These are phyloP conservation scores for Drepana falcataria DNA, from an alignment of 2,888 invertebrate species.

Conservation along the genomic window DNA sequence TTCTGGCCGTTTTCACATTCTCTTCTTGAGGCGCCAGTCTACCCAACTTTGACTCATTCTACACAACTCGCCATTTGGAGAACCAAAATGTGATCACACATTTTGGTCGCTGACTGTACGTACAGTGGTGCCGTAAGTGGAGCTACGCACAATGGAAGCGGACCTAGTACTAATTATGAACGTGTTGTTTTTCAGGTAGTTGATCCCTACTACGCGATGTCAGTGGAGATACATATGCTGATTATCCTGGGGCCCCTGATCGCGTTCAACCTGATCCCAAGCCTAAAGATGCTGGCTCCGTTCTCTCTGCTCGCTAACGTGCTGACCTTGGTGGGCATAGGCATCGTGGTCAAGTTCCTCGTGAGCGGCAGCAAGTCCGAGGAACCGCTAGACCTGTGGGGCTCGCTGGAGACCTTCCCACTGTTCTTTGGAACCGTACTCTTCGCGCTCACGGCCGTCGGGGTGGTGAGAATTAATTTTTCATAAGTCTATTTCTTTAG, in stretches of 20 bases:
- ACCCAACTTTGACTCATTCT: no score
- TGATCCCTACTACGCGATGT: conserved; percentile 57
- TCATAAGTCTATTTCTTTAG: no score
- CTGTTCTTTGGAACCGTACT: conserved; percentile 94
- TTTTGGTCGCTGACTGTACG: no score
- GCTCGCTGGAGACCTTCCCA: conserved; percentile 75
- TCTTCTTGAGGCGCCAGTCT: no score
- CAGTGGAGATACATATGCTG: conserved; percentile 81
- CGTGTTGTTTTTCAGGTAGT: conserved; percentile 41
- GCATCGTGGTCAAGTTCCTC: conserved; percentile 85
- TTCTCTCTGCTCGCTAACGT: conserved; percentile 90
- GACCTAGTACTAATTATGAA: no score
- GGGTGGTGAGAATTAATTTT: conserved; percentile 79
- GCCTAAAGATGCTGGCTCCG: conserved; percentile 88
- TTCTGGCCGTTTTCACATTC: no score
- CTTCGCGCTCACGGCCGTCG: conserved; percentile 91
- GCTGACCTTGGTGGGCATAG: conserved; percentile 86
- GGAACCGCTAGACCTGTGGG: conserved; percentile 62
- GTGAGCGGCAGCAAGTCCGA: conserved; percentile 74
- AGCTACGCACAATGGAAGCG: no score
- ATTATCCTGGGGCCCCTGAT: conserved; percentile 83
- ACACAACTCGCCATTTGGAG: no score
- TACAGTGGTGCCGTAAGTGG: no score
- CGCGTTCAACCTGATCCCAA: conserved; percentile 84
- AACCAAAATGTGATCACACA: no score